These are phyloP conservation scores for Crioceris asparagi DNA, from an alignment of 2,888 invertebrate species.

Conservation along the genomic window DNA sequence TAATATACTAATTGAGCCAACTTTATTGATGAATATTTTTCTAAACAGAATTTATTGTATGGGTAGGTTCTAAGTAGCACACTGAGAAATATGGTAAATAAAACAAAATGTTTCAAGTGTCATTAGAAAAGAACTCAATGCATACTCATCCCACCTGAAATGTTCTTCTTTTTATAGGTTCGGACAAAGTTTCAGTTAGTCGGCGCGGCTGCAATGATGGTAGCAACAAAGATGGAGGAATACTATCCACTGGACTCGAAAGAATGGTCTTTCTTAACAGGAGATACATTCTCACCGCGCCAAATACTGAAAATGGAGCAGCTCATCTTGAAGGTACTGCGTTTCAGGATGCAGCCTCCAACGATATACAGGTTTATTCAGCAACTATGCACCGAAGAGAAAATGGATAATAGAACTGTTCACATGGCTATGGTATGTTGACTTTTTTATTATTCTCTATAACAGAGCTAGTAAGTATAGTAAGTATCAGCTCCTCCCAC, in stretches of 20 bases:
- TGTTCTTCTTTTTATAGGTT: slow-evolving; percentile 19
- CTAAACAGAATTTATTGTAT: too few relatives aligned
- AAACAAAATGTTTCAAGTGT: too few relatives aligned
- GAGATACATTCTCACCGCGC: slow-evolving; percentile 28
- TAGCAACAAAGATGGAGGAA: slow-evolving; percentile 36
- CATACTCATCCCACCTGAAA: background rate
- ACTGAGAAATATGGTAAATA: too few relatives aligned
- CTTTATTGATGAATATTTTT: too few relatives aligned
- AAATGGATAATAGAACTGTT: slow-evolving; percentile 25
- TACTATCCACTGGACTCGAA: slow-evolving; percentile 31
- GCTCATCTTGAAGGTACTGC: slow-evolving; percentile 29
- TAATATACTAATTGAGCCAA: too few relatives aligned
- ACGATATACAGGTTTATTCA: slow-evolving; percentile 31
- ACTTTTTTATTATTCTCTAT: slow-evolving; percentile 1
- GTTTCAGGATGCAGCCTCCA: slow-evolving; percentile 31
- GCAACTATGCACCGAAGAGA: slow-evolving; percentile 25
- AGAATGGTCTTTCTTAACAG: slow-evolving; percentile 33
- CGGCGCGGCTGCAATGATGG: slow-evolving; percentile 34
- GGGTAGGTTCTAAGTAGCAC: too few relatives aligned
- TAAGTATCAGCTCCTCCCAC: background rate
- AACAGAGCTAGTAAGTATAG: background rate
- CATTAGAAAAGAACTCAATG: too few relatives aligned
- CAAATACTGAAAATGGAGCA: slow-evolving; percentile 35
- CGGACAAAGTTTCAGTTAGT: slow-evolving; percentile 33
- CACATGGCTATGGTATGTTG: slow-evolving; percentile 30